Base-by-base conservation (phyloP, 2,888 invertebrate genomes). In the Zeuzera pyrina region DNA sequence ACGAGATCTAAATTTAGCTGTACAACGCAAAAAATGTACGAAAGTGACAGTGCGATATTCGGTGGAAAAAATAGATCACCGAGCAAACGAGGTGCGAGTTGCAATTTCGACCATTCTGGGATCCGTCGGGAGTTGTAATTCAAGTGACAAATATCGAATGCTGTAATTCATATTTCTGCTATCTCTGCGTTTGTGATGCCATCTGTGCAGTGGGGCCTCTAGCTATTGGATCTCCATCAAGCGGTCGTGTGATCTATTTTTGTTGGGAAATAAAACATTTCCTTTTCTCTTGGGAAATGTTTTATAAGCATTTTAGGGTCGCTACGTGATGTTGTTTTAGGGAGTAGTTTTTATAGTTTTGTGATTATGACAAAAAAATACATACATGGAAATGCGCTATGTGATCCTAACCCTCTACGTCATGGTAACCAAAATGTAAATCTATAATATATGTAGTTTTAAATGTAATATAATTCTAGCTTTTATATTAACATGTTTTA, bases 141-240 rank as follows among this genome's bases (percentile, higher is more conserved):
- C 81, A 79, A 77, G 76, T 84, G 84, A 84, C 84, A 84, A 84
- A 84, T 84, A 84, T 84, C 84, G 81, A 76, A 77, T 55, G 74
- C 72, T 62, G 74, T 79, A 81, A 72, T 73, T 81, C 79, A 83
- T 79, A 79, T 83, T 79, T 81, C 58, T 77, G 79, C 81, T 81
- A 81, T 83, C 83, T 77, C 65, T 52, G 74, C 73, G 66, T 63
- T 63, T 56, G 70, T 67, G 76, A 61, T 77, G 72, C 81, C 81
- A 81, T 83, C 79, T 83, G 81, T 71, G 79, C 77, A 68, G 62
- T 61, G 58, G 76, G 77, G 74, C 67, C 57, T 56, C 50, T 50
- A 58, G 76, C 77, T 65, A 83, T 83, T 78, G 81, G 78, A 74
- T 81, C 71, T 69, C 71, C 78, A 83, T 83, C 81, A 81, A 71